These are phyloP conservation scores for Gerris lacustris DNA, from an alignment of 2,888 invertebrate genomes.

Conservation along the genomic window DNA sequence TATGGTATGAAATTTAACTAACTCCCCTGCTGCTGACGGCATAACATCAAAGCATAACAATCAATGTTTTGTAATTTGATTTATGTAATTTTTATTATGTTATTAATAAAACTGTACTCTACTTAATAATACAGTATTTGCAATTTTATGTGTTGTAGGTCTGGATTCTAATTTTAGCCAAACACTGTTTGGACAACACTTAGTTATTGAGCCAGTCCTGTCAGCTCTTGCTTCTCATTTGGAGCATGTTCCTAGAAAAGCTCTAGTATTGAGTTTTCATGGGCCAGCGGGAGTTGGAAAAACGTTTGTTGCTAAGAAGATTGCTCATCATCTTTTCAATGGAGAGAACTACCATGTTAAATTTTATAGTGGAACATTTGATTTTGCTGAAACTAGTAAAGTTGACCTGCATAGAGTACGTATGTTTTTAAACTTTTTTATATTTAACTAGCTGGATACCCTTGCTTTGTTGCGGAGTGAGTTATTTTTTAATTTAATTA, in stretches of 20 bases:
- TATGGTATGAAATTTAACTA: too few relatives aligned
- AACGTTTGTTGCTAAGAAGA: slow-evolving; percentile 12
- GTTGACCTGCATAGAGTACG: background rate
- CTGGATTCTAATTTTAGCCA: background rate
- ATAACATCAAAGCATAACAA: too few relatives aligned
- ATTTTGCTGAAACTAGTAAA: slow-evolving; percentile 2
- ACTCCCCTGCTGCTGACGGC: too few relatives aligned
- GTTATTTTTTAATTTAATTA: too few relatives aligned
- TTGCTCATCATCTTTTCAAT: slow-evolving; percentile 6
- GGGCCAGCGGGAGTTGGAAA: slow-evolving; percentile 12
- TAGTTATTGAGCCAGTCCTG: slow-evolving; percentile 1
- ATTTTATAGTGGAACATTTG: slow-evolving; percentile 10
- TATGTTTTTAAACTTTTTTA: background rate
- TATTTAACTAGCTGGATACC: too few relatives aligned
- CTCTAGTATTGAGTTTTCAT: slow-evolving; percentile 14
- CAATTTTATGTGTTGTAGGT: slow-evolving; percentile 7
- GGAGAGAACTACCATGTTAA: slow-evolving; percentile 6
- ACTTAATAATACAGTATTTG: background rate
- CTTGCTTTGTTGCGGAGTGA: too few relatives aligned
- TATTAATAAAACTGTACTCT: background rate
- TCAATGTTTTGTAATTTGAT: too few relatives aligned
- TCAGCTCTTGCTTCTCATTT: slow-evolving; percentile 7
- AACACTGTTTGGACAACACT: slow-evolving; percentile 12
- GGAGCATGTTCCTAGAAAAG: background rate
- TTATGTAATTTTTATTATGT: too few relatives aligned